Percentiles rank a stretch among this genome's conserved stretches.
These are phyloP conservation scores for Dinocampus coccinellae DNA, from an alignment of 2,888 invertebrate genomes.

Conservation along the genomic window DNA sequence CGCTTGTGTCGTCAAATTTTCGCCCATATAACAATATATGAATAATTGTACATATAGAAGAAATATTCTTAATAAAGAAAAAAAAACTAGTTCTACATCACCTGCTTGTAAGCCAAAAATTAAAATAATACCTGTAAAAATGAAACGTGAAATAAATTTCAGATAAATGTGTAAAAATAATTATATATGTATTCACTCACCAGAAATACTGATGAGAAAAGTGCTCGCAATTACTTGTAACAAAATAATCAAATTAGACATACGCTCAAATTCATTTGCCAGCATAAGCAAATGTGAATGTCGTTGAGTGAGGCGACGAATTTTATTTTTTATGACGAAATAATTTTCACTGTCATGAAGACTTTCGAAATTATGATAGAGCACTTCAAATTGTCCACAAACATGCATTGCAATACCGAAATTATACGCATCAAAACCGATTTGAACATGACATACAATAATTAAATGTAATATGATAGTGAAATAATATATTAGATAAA, in stretches of 20 bases:
- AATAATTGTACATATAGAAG: constrained; percentile 35
- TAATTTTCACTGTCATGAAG: no score
- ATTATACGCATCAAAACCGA: constrained; percentile 40
- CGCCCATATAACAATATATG: constrained; percentile 39
- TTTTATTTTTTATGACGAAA: no score
- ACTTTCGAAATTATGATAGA: no score
- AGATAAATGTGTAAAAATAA: neutral
- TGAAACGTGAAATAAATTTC: neutral
- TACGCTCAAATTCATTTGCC: constrained; percentile 37
- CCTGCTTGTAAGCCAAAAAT: constrained; percentile 28
- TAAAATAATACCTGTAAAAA: constrained; percentile 31
- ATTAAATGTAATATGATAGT: constrained; percentile 33
- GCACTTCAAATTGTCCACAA: no score
- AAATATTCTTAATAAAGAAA: constrained; percentile 24
- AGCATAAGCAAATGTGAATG: constrained; percentile 36
- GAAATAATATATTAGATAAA: constrained; percentile 31
- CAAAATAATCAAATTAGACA: constrained; percentile 41
- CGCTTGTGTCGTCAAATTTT: constrained; percentile 31
- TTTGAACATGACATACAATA: constrained; percentile 22
- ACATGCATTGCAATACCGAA: constrained; percentile 40
- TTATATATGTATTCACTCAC: no score
- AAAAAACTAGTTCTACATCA: constrained; percentile 15
- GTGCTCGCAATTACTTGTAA: constrained; percentile 36
- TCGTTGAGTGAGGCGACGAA: constrained; percentile 30
- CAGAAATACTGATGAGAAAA: constrained; percentile 38